Percentiles rank a stretch among this genome's conserved stretches.
Conservation (phyloP, 92 coral and sea anemone genomes). For the Isaurus tuberculatus region DNA sequence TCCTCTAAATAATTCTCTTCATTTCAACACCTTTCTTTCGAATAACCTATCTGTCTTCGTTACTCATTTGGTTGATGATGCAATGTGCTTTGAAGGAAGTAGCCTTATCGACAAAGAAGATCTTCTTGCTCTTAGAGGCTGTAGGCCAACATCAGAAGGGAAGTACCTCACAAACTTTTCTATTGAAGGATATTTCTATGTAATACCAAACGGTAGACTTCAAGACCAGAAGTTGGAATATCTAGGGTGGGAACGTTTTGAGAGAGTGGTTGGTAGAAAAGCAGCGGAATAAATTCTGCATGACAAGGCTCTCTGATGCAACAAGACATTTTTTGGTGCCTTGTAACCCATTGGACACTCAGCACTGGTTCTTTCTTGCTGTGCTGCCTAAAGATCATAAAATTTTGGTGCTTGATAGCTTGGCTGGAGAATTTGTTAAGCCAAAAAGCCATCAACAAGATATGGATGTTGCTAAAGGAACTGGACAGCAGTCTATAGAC, state of each 20-base stretch:
- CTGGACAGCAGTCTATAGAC: constrained; percentile 23
- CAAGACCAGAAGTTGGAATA: neutral
- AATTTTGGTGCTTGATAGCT: constrained; percentile 53
- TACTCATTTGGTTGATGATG: neutral
- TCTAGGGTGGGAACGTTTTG: constrained; percentile 47
- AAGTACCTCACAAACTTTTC: constrained; percentile 69
- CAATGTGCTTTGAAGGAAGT: constrained; percentile 49
- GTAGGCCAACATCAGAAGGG: constrained; percentile 43
- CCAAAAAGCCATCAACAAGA: constrained; percentile 57
- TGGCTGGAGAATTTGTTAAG: constrained; percentile 39
- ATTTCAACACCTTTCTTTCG: neutral
- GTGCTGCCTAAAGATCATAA: constrained; percentile 46
- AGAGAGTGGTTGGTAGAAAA: neutral
- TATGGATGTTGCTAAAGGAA: constrained; percentile 39
- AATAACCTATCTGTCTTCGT: constrained; percentile 6
- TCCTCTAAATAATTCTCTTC: neutral
- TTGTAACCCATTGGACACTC: constrained; percentile 44
- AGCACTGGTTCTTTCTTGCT: constrained; percentile 61
- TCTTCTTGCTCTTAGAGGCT: constrained; percentile 37
- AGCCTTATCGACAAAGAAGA: neutral
- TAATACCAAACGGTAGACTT: neutral
- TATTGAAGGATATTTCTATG: constrained; percentile 56
- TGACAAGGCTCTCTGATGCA: constrained; percentile 45
- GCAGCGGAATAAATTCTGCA: neutral
- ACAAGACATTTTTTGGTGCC: constrained; percentile 63